phyloP scores from a whole-genome alignment of 2,888 invertebrate genomes.

The Chymomyza amoena region DNA sequence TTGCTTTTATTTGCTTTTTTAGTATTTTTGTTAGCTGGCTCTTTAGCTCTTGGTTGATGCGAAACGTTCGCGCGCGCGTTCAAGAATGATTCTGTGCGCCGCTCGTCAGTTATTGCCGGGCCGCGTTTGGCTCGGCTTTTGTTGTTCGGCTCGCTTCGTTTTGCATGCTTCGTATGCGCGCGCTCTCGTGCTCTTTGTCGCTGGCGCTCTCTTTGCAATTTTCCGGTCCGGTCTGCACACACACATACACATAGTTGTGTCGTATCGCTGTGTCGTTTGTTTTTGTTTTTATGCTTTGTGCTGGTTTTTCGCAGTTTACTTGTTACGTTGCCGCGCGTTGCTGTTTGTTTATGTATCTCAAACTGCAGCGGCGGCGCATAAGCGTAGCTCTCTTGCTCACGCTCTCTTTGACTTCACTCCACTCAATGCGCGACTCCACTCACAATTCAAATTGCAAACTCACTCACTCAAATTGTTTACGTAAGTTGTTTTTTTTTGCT shows the following conservation, averaged over 20 bases:
- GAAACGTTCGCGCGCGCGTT: conserved; percentile 78
- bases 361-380: conserved; percentile 15
- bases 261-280: conserved; percentile 55
- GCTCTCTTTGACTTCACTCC: conserved; percentile 17
- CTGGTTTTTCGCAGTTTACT: conserved; percentile 64
- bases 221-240: conserved; percentile 1
- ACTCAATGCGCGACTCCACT: conserved; percentile 13
- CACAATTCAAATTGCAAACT: no score
- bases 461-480: conserved; percentile 52
- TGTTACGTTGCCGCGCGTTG: conserved; percentile 19
- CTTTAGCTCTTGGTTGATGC: conserved; percentile 50
- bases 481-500: conserved; percentile 39
- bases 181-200: background rate
- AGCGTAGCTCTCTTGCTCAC: conserved; percentile 27
- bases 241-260: conserved; percentile 1
- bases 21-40: conserved; percentile 10
- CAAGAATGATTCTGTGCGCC: conserved; percentile 77
- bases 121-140: conserved; percentile 14
- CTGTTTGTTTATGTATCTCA: conserved; percentile 59
- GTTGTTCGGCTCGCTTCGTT: conserved; percentile 27
- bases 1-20: background rate
- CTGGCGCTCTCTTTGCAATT: background rate
- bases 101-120: conserved; percentile 52
- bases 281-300: conserved; percentile 69
- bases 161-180: conserved; percentile 22